These are phyloP conservation scores for Dermolepida albohirtum DNA, from an alignment of 2,888 invertebrate genomes.

Conservation along the genomic window DNA sequence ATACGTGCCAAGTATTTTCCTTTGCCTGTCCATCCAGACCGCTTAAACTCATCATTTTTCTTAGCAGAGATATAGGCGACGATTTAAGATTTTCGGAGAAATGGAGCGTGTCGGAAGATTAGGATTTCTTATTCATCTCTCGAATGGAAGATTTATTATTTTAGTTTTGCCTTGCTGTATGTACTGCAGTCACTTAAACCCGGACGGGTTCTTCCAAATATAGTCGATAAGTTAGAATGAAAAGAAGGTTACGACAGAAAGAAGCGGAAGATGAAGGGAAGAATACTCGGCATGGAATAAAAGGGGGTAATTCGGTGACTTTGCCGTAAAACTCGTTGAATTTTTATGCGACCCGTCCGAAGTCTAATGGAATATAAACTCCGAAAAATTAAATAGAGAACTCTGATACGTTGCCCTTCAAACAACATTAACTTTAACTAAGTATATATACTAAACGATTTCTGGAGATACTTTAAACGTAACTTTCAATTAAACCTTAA, in stretches of 20 bases:
- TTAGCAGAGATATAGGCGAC: conserved; percentile 56
- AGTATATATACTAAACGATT: too few species aligned
- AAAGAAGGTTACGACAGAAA: neutral
- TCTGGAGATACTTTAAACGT: too few species aligned
- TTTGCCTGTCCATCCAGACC: conserved; percentile 39
- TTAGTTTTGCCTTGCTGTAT: conserved; percentile 34
- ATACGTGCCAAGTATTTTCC: conserved; percentile 12
- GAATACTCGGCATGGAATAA: conserved; percentile 1
- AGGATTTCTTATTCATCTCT: conserved; percentile 56
- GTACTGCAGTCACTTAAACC: too few species aligned
- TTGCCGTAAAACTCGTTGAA: conserved; percentile 25
- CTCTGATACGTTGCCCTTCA: neutral
- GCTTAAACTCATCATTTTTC: conserved; percentile 52
- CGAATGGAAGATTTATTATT: conserved; percentile 50
- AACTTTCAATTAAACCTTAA: too few species aligned
- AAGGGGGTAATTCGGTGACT: conserved; percentile 27
- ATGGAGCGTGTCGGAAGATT: conserved; percentile 61
- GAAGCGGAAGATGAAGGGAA: conserved; percentile 13
- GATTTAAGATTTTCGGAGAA: conserved; percentile 61
- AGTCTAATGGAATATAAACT: conserved; percentile 38
- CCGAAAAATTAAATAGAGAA: conserved; percentile 23
- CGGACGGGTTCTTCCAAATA: too few species aligned
- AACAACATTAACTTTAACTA: too few species aligned
- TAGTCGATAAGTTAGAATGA: too few species aligned
- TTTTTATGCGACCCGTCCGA: conserved; percentile 37